phyloP scores from a whole-genome alignment of 1,140 invertebrate species.

The Papilio machaon region DNA sequence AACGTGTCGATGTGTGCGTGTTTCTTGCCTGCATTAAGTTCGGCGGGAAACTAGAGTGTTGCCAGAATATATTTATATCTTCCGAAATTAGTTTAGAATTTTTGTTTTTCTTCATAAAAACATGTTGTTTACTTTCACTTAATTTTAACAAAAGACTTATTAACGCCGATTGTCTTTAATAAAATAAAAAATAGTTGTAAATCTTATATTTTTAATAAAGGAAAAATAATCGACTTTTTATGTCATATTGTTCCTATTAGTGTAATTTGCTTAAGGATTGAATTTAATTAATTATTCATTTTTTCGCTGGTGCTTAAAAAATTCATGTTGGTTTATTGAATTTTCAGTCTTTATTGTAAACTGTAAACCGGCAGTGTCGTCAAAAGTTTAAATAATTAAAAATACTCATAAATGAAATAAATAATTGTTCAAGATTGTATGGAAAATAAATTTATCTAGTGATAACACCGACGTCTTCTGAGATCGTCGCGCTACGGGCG shows the following conservation, averaged over 20 bases:
- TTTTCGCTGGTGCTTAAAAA: too few relatives aligned
- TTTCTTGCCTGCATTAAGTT: slow-evolving; percentile 49
- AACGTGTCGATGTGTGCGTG: slow-evolving; percentile 53
- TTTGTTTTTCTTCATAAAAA: background rate
- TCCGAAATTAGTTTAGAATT: background rate
- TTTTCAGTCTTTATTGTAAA: too few relatives aligned
- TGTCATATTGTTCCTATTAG: too few relatives aligned
- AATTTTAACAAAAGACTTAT: too few relatives aligned
- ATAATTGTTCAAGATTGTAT: background rate
- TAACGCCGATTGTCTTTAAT: too few relatives aligned
- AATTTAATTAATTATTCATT: too few relatives aligned
- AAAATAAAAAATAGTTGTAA: too few relatives aligned
- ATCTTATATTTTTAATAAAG: too few relatives aligned
- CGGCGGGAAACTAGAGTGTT: slow-evolving; percentile 61
- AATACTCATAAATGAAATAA: background rate
- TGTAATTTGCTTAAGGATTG: background rate
- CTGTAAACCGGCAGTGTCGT: background rate
- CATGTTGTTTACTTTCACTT: too few relatives aligned
- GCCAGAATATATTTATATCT: slow-evolving; percentile 39
- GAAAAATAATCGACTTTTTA: too few relatives aligned
- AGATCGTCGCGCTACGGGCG: slow-evolving; percentile 55
- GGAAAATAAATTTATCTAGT: slow-evolving; percentile 17
- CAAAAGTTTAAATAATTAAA: background rate
- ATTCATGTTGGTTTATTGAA: too few relatives aligned
- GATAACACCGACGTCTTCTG: slow-evolving; percentile 41